Evolutionary conservation across 2,888 invertebrate species (phyloP).

Genomic region (Calameuta filiformis): DNA sequence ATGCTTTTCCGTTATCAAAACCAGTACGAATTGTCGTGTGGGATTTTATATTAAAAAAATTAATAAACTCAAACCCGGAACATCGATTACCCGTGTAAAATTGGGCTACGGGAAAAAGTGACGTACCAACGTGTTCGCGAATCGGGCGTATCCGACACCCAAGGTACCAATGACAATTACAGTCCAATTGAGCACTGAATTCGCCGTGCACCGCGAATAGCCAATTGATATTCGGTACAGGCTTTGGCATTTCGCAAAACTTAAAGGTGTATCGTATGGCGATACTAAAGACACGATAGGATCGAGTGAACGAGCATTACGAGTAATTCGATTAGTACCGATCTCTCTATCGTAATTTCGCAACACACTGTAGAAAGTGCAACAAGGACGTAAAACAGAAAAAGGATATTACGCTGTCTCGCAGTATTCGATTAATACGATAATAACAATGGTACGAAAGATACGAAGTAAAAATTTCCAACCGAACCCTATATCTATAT

Average conservation of each 20-base stretch:
- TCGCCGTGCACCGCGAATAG: background rate
- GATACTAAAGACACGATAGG: background rate
- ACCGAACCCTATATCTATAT: background rate
- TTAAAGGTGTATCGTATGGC: background rate
- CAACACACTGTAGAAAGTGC: background rate
- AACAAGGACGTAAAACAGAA: background rate
- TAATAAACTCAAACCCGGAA: background rate
- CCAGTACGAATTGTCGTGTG: background rate
- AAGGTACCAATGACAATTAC: background rate
- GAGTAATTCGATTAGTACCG: background rate
- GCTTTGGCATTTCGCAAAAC: background rate
- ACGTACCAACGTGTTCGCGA: background rate
- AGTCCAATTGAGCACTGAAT: background rate
- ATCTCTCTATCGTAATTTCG: background rate
- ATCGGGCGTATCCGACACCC: background rate
- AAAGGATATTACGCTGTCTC: too few species aligned
- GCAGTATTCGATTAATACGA: too few species aligned
- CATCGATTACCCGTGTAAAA: conserved; percentile 3
- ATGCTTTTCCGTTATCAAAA: background rate
- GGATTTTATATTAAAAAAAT: background rate
- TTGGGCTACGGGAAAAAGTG: background rate
- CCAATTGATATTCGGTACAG: background rate
- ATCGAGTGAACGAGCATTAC: background rate
- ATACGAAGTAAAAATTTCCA: background rate
- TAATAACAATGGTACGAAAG: background rate